Percentiles rank a stretch among this genome's conserved stretches.
These are phyloP conservation scores for Carassius auratus DNA, from an alignment of 2,113 vertebrate genomes.

Conservation along the genomic window DNA sequence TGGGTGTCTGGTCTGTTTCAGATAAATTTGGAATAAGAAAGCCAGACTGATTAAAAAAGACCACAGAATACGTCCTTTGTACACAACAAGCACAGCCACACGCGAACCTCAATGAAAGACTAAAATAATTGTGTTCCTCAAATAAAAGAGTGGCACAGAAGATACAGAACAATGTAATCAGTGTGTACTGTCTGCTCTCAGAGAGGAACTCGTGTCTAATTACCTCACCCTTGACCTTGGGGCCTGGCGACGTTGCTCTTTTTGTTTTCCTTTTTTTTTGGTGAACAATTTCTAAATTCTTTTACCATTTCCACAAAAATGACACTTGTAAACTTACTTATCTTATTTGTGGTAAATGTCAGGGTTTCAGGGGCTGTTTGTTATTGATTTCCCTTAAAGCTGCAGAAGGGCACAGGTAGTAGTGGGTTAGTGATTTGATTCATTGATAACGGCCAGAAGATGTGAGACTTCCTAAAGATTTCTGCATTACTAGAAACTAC, in stretches of 20 bases:
- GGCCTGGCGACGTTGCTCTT: constrained; percentile 46
- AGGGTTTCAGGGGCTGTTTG: constrained; percentile 57
- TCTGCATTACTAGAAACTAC: neutral
- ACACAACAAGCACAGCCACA: constrained; percentile 45
- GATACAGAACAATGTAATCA: constrained; percentile 66
- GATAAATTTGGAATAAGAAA: constrained; percentile 53
- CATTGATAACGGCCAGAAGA: constrained; percentile 53
- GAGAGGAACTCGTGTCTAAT: constrained; percentile 67
- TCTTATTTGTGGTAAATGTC: constrained; percentile 66
- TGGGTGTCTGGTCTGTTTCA: constrained; percentile 43
- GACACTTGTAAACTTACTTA: constrained; percentile 54
- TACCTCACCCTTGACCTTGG: constrained; percentile 67
- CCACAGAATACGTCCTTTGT: constrained; percentile 39
- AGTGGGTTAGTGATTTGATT: constrained; percentile 58
- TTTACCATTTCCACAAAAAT: constrained; percentile 61
- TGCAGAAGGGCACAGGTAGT: constrained; percentile 52
- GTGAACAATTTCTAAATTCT: constrained; percentile 41
- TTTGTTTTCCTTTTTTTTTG: neutral
- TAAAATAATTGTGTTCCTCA: constrained; percentile 52
- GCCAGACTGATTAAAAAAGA: constrained; percentile 53
- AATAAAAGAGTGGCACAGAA: constrained; percentile 50
- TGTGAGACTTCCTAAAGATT: neutral
- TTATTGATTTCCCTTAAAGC: constrained; percentile 56
- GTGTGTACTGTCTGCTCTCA: constrained; percentile 47
- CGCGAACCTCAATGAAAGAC: constrained; percentile 34